phyloP scores from a whole-genome alignment of 2,888 invertebrate species.

The Liopterus haemorrhoidalis region DNA sequence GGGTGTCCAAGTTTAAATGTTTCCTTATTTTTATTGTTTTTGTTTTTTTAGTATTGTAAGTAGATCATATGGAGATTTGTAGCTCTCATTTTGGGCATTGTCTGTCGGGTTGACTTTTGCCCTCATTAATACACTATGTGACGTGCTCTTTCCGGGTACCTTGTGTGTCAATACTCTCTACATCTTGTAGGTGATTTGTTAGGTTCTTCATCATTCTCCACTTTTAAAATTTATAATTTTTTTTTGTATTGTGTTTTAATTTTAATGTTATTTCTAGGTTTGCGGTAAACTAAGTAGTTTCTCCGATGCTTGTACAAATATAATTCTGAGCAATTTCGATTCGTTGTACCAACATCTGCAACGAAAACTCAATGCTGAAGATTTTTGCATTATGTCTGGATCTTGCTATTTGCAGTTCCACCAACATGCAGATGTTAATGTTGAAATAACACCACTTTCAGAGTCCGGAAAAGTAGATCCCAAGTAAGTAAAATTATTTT shows the following conservation, averaged over 20 bases:
- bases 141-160: too few relatives aligned
- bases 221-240: background rate
- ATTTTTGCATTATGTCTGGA: conserved; percentile 70
- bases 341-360: conserved; percentile 60
- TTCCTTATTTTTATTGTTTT: too few relatives aligned
- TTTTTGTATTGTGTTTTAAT: background rate
- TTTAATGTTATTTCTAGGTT: conserved; percentile 42
- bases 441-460: conserved; percentile 53
- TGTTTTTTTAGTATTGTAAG: too few relatives aligned
- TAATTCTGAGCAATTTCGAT: conserved; percentile 67
- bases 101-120: too few relatives aligned
- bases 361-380: conserved; percentile 56
- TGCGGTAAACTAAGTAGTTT: conserved; percentile 68
- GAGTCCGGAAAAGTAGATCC: conserved; percentile 53
- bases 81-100: too few relatives aligned
- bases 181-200: too few relatives aligned
- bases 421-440: conserved; percentile 55
- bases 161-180: too few relatives aligned
- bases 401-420: conserved; percentile 65
- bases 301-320: conserved; percentile 73
- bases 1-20: too few relatives aligned
- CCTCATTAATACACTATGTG: too few relatives aligned
- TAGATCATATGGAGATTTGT: too few relatives aligned
- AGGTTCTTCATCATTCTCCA: too few relatives aligned
- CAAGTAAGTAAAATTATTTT: conserved; percentile 39